Base-by-base conservation (phyloP, 1,140 invertebrate genomes). In the Sarcophaga bullata region DNA sequence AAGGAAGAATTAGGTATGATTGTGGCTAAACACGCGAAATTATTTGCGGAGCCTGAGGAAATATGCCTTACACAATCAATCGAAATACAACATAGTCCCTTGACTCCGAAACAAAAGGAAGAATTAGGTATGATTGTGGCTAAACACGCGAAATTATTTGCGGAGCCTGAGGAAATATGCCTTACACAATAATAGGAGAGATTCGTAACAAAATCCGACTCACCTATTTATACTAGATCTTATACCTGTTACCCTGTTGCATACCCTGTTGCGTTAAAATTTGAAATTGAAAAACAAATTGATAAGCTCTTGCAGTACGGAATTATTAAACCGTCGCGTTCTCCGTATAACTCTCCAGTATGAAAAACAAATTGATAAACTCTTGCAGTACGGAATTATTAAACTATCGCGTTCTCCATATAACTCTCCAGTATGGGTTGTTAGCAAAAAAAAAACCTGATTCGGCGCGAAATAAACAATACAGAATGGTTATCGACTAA, bases 401-500 rank as follows among this genome's bases (percentile, higher is more conserved):
- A 68, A 78, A 76, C 84, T 83, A 8, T 84, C 83, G 0, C 46
- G 84, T 47, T 85, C 82, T 7, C 82, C 85, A 8, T 84, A 85
- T 47, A 86, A 86, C 47, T 84, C 84, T 13, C 83, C 85, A 13
- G 81, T 85, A 8, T 85, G 82, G n/a, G n/a, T 85, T 48, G 81
- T 84, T 62, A 7, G 80, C 8, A n/a, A n/a, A n/a, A n/a, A 84
- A 84, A 73, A 85, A 84, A 54, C 68, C 58, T 13, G 84, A 84
- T 72, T 80, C 83, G 49, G 73, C 81, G 19, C 85, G 86, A 47
- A 85, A 88, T 83, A 84, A 84, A 81, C 88, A 90, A 84, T 89
- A 84, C 83, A 72, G 88, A 9, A 80, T 90, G 46, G 88, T 87
- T 0, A 84, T 90, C 25, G 89, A 90, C 81, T 90, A 87, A 85